Evolutionary conservation across 2,797 vertebrate species (phyloP).

Genomic region (Lutjanus argentimaculatus): DNA sequence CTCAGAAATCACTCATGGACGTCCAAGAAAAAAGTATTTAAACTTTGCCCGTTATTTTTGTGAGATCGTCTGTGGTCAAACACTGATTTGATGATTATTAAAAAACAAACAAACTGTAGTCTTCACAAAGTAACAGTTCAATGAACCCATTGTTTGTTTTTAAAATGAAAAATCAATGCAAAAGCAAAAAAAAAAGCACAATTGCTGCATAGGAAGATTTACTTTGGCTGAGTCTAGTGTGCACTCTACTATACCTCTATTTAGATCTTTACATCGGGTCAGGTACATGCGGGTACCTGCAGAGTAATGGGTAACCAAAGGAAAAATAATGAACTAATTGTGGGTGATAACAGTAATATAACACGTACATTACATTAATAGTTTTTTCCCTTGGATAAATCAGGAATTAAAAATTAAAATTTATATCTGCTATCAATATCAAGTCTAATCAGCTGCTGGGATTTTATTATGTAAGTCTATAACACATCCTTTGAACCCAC

Average conservation of each 20-base stretch:
- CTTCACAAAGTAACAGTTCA: slow-evolving; percentile 6
- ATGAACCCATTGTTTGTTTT: slow-evolving; percentile 21
- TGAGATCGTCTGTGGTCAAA: slow-evolving; percentile 25
- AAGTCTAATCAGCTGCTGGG: no score
- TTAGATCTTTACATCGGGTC: background rate
- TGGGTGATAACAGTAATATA: no score
- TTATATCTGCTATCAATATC: no score
- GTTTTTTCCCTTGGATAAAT: no score
- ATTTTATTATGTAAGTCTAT: no score
- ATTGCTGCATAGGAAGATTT: background rate
- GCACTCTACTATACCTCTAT: background rate
- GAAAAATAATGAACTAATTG: no score
- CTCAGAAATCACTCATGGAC: slow-evolving; percentile 38
- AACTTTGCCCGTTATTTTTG: slow-evolving; percentile 26
- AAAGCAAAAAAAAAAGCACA: background rate
- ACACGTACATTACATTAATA: no score
- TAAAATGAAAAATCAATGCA: slow-evolving; percentile 3
- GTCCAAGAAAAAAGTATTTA: slow-evolving; percentile 29
- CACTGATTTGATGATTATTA: slow-evolving; percentile 15
- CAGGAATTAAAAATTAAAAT: no score
- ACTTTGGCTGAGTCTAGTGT: background rate
- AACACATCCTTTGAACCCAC: no score
- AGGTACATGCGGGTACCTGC: no score
- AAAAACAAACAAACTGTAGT: background rate
- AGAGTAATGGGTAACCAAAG: no score